Percentiles rank a stretch among this genome's conserved stretches.
These are phyloP conservation scores for Sebastolobus alascanus DNA, from an alignment of 2,797 vertebrate species.

Conservation along the genomic window DNA sequence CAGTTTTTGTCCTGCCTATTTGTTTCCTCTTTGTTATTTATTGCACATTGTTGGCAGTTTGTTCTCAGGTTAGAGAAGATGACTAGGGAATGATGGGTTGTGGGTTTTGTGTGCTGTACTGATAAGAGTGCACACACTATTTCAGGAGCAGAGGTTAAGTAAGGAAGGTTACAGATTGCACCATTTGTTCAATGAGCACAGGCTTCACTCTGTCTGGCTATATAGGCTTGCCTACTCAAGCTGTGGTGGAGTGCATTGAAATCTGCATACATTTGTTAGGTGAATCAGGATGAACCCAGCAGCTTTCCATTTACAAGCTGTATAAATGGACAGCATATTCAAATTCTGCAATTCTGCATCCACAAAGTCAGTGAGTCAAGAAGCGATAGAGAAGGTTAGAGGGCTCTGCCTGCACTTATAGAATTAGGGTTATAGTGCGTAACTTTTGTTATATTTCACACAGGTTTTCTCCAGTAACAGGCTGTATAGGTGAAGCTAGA, in stretches of 20 bases:
- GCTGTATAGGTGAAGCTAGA: constrained; percentile 1
- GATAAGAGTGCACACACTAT: constrained; percentile 36
- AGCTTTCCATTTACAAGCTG: constrained; percentile 16
- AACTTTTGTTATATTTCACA: constrained; percentile 24
- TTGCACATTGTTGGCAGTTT: constrained; percentile 66
- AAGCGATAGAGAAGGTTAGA: not conserved
- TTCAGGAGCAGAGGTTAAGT: constrained; percentile 48
- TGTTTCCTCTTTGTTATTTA: constrained; percentile 61
- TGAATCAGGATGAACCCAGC: constrained; percentile 19
- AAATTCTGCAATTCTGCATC: not conserved
- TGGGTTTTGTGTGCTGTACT: constrained; percentile 49
- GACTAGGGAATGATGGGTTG: constrained; percentile 47
- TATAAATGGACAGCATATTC: not conserved
- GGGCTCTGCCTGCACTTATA: not conserved
- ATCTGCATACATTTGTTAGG: constrained; percentile 20
- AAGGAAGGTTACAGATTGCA: constrained; percentile 27
- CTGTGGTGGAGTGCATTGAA: not conserved
- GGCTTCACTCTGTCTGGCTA: not conserved
- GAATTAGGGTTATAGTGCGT: constrained; percentile 2
- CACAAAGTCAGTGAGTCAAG: constrained; percentile 1
- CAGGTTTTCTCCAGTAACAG: not conserved
- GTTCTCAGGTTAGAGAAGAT: constrained; percentile 50
- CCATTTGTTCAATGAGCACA: constrained; percentile 16
- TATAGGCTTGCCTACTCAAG: not conserved
- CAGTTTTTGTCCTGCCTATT: constrained; percentile 65